A percentile compares a stretch with the other conserved stretches of the same genome.
Evolutionary conservation across 1,140 invertebrate genomes (phyloP).

Genomic region (Drosophila chauvacae): DNA sequence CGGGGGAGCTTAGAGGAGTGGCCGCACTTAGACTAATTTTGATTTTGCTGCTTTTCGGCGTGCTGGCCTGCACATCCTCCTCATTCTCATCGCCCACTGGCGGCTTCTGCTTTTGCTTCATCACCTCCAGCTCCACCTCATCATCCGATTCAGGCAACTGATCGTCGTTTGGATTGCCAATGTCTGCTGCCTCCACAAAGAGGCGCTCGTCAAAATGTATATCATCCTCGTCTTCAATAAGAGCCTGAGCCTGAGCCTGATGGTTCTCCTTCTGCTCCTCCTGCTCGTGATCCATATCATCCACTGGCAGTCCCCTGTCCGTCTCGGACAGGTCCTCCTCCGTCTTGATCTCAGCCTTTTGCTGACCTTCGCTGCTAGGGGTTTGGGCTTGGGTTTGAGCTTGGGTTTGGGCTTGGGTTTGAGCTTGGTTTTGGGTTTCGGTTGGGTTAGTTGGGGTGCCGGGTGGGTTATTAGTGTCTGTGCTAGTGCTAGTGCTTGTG

Average conservation of each 20-base stretch:
- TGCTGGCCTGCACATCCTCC: conserved; percentile 65
- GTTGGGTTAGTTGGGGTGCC: conserved; percentile 45
- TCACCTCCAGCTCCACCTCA: conserved; percentile 31
- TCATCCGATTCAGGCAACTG: conserved; percentile 65
- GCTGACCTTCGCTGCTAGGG: conserved; percentile 28
- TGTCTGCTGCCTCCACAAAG: conserved; percentile 64
- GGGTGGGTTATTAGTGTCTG: conserved; percentile 56
- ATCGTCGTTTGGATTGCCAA: conserved; percentile 32
- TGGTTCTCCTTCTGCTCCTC: conserved; percentile 52
- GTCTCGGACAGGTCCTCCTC: conserved; percentile 6
- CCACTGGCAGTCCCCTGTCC: conserved; percentile 2
- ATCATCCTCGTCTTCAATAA: conserved; percentile 65
- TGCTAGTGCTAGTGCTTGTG: conserved; percentile 68
- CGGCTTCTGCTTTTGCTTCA: not conserved
- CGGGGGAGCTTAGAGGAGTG: conserved; percentile 42
- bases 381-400: conserved; percentile 21
- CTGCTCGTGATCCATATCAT: conserved; percentile 6
- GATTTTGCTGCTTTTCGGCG: conserved; percentile 56
- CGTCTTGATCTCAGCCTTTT: not conserved
- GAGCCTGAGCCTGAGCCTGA: not conserved
- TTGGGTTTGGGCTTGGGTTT: too few species aligned
- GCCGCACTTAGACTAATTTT: conserved; percentile 20
- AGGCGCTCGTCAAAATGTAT: conserved; percentile 79
- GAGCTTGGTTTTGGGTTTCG: conserved; percentile 9
- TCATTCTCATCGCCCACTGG: conserved; percentile 1